Conservation (phyloP, 2,888 invertebrate genomes). For the Salpingus planirostris region DNA sequence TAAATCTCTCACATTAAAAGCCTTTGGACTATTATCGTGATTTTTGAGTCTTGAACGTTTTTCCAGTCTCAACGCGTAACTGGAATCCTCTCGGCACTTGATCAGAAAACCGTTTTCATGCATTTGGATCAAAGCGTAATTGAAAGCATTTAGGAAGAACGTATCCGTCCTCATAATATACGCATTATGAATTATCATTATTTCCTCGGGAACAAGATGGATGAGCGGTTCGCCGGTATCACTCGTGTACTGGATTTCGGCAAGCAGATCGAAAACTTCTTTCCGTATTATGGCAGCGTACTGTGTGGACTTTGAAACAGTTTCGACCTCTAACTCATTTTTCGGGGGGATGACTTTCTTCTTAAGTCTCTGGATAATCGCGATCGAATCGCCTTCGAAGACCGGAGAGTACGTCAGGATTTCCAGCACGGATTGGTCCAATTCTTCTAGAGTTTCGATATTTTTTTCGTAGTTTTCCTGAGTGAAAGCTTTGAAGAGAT, state of each 20-base stretch:
- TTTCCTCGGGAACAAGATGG: conserved; percentile 42
- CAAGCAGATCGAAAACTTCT: conserved; percentile 28
- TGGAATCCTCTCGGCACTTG: conserved; percentile 36
- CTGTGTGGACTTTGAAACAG: conserved; percentile 17
- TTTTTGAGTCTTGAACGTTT: neutral
- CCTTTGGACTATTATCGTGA: neutral
- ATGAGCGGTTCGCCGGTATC: conserved; percentile 32
- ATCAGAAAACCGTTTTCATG: conserved; percentile 35
- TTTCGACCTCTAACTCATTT: conserved; percentile 7
- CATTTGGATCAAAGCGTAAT: conserved; percentile 30
- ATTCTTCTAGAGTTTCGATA: conserved; percentile 38
- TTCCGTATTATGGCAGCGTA: conserved; percentile 29
- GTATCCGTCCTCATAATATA: conserved; percentile 40
- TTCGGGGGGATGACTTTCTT: no score
- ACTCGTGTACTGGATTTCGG: conserved; percentile 24
- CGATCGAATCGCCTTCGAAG: conserved; percentile 24
- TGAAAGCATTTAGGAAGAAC: conserved; percentile 34
- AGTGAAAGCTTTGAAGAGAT: conserved; percentile 40
- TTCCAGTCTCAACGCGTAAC: conserved; percentile 14
- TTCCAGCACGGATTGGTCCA: conserved; percentile 38
- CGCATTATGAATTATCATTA: conserved; percentile 36
- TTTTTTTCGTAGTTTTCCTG: conserved; percentile 39
- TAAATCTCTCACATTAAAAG: neutral
- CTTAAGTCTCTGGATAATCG: conserved; percentile 22
- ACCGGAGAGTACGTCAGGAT: conserved; percentile 29